These are phyloP conservation scores for Diceros bicornis DNA, from an alignment of 2,797 vertebrate genomes.

Conservation along the genomic window DNA sequence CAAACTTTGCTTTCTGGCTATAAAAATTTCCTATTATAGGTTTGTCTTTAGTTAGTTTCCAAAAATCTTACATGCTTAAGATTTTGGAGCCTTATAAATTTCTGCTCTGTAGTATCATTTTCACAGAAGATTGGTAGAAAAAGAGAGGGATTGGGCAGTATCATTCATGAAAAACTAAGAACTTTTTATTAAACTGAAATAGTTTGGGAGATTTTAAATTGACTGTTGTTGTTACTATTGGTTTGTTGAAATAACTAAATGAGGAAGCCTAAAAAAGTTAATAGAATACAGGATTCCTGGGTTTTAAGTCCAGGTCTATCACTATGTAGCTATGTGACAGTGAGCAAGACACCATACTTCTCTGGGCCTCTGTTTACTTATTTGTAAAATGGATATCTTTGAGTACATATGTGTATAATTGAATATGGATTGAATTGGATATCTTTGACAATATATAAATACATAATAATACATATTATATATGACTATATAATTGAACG, in stretches of 20 bases:
- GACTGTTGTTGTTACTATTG: background rate
- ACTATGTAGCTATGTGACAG: background rate
- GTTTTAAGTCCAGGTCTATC: background rate
- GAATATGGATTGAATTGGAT: too few relatives aligned
- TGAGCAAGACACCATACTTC: background rate
- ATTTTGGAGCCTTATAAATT: background rate
- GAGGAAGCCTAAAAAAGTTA: slow-evolving; percentile 22
- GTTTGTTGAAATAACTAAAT: slow-evolving; percentile 18
- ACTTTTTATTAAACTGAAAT: background rate
- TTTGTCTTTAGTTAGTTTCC: slow-evolving; percentile 57
- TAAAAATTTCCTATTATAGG: slow-evolving; percentile 40
- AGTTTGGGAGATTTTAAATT: slow-evolving; percentile 17
- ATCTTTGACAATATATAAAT: too few relatives aligned
- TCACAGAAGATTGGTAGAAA: background rate
- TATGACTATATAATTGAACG: too few relatives aligned
- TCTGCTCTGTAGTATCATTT: slow-evolving; percentile 30
- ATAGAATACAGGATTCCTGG: background rate
- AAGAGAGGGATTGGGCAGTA: background rate
- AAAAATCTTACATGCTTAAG: background rate
- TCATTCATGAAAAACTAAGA: background rate
- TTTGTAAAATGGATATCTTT: background rate
- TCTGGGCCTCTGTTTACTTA: background rate
- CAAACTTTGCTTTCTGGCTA: slow-evolving; percentile 32
- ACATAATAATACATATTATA: too few relatives aligned
- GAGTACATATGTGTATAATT: too few relatives aligned